These are phyloP conservation scores for Hydrophis major DNA, from an alignment of 2,797 vertebrate genomes.

Conservation along the genomic window DNA sequence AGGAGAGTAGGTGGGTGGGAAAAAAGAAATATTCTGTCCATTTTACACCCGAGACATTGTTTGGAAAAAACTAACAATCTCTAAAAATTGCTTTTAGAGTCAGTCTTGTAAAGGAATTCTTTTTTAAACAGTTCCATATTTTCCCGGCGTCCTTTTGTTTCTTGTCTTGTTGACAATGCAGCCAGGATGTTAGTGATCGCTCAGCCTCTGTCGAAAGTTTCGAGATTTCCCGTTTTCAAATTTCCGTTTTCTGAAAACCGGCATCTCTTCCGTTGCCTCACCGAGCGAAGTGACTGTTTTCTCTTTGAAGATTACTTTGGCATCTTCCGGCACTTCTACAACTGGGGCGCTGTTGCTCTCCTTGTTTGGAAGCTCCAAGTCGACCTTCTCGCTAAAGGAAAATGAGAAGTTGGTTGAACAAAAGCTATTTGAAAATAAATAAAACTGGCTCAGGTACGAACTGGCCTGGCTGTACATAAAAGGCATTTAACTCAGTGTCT, in stretches of 20 bases:
- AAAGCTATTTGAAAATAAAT: not conserved
- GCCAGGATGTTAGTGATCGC: slow-evolving; percentile 74
- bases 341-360: slow-evolving; percentile 66
- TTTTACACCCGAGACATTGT: slow-evolving; percentile 52
- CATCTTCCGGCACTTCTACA: slow-evolving; percentile 70
- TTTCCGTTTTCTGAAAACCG: slow-evolving; percentile 89
- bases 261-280: slow-evolving; percentile 69
- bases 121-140: slow-evolving; percentile 41
- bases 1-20: not conserved
- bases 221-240: slow-evolving; percentile 87
- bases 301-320: slow-evolving; percentile 86
- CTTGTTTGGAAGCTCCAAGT: slow-evolving; percentile 85
- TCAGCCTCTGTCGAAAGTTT: slow-evolving; percentile 85
- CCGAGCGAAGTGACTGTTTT: slow-evolving; percentile 91
- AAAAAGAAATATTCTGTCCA: slow-evolving; percentile 60
- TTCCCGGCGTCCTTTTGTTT: slow-evolving; percentile 11
- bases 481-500: not conserved
- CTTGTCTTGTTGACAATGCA: slow-evolving; percentile 1
- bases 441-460: not conserved
- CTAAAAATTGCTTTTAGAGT: slow-evolving; percentile 56
- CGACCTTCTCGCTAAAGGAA: slow-evolving; percentile 79
- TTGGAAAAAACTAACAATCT: slow-evolving; percentile 58
- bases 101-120: slow-evolving; percentile 53
- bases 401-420: slow-evolving; percentile 19
- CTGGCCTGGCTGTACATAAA: not conserved